Base-by-base conservation (phyloP, 2,888 invertebrate species). In the Gymnosoma rotundatum region DNA sequence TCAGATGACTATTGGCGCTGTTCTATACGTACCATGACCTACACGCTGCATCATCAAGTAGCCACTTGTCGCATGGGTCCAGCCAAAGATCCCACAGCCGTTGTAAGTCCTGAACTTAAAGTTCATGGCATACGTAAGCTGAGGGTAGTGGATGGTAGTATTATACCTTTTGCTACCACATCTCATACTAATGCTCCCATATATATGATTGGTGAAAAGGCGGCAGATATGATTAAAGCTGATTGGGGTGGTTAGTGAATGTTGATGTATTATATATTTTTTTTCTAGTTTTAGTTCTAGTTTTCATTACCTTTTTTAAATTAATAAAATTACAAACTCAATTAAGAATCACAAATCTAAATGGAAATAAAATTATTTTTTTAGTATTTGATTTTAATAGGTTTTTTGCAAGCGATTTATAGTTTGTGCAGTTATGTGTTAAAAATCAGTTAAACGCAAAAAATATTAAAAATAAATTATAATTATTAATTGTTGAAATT, bases 31-130 rank as follows among this genome's bases (percentile, higher is more conserved):
- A 93, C 93, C 18, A 91, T 94, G 32, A 93, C 94, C 0, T 93
- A 93, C 20, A 94, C 94, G 0, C 90, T 94, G 42, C 94, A 94
- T 88, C 95, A 95, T 90, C 94, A 94, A 86, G 93, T 94, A 61
- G 94, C 94, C 0, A 95, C 95, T 0, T 94, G 94, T 86, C 94
- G 94, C 86, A 95, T 96, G 96, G 96, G 95, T 0, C 93, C 94
- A 0, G 88, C 88, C 2, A 91, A 89, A 0, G 95, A 95, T 88
- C 93, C 93, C 0, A 91, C 91, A 0, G 94, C 95, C 3, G 94
- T 95, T 0, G 95, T 95, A 1, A 94, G 94, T 89, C 93, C 94
- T 6, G 92, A 94, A 83, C 89, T 95, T 56, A 92, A 93, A 69
- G 95, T 95, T 0, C 92, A 94, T 87, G 95, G 95, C 6, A 90